Conservation (phyloP, 2,888 invertebrate genomes). For the Drosophila yooni region DNA sequence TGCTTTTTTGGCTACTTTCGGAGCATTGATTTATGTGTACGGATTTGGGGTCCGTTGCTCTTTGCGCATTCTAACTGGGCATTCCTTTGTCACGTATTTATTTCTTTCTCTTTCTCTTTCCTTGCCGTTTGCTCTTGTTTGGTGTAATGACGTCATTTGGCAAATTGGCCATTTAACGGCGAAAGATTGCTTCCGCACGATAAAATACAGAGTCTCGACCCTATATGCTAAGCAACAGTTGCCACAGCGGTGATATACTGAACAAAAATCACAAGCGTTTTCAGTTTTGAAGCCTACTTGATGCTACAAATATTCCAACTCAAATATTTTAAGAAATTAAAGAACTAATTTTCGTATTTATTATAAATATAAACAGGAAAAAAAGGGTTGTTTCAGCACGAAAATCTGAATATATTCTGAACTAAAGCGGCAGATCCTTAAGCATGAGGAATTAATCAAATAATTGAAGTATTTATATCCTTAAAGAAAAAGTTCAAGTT, state of each 20-base stretch:
- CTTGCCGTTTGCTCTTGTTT: constrained; percentile 21
- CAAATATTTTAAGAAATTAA: not conserved
- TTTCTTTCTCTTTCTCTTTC: not conserved
- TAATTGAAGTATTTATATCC: not conserved
- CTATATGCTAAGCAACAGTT: constrained; percentile 70
- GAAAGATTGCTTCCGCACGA: constrained; percentile 80
- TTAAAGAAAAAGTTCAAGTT: too few species aligned
- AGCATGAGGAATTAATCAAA: not conserved
- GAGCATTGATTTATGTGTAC: constrained; percentile 70
- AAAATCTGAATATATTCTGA: too few species aligned
- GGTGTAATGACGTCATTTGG: constrained; percentile 72
- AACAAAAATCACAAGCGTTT: not conserved
- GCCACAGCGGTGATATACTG: not conserved
- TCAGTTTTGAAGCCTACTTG: not conserved
- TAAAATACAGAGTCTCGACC: constrained; percentile 49
- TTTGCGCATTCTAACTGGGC: constrained; percentile 15
- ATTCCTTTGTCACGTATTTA: constrained; percentile 37
- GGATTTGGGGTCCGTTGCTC: constrained; percentile 36
- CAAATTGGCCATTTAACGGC: constrained; percentile 77
- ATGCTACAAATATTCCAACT: not conserved
- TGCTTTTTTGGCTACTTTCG: constrained; percentile 54
- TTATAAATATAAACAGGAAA: not conserved
- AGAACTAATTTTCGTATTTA: too few species aligned
- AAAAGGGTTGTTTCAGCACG: too few species aligned
- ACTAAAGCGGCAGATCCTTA: not conserved